Evolutionary conservation across 1,140 invertebrate species (phyloP), one percentile per base, ranked within the genome.

Genomic region (Oryzaephilus surinamensis): DNA sequence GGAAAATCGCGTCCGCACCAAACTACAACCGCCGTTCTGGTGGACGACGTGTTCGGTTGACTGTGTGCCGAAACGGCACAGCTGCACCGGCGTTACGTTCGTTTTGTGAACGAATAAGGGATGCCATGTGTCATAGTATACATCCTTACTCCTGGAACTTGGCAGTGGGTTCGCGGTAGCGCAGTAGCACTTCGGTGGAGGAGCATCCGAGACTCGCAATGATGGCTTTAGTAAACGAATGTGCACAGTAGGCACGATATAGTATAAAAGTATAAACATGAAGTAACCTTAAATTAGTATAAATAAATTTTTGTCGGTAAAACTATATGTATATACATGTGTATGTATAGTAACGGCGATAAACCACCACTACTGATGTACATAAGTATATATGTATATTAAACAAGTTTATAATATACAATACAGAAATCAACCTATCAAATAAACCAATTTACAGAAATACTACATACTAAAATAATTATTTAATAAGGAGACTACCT

Each of bases 101-200:
- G 33, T 33, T 29, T 34, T 46, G n/a, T n/a, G n/a, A n/a, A n/a
- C n/a, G n/a, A n/a, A n/a, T n/a, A n/a, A n/a, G n/a, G n/a, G n/a
- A n/a, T n/a, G n/a, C 40, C 45, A 46, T 46, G 45, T 51, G 40
- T 30, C 34, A 44, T 41, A 45, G 43, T 41, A 48, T 47, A 43
- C 43, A 43, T 48, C 43, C 28, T 33, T 38, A 11, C 31, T 26
- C 24, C 30, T 33, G 36, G 27, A n/a, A n/a, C 23, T 38, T 24
- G 40, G 41, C 47, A 50, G 52, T 54, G 44, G 50, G 44, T 45
- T 49, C 44, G 47, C 47, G 52, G 46, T 52, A 54, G 50, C 52
- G 52, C 50, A 54, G 50, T 51, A 49, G 45, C 51, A 51, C 41
- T 54, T 45, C 43, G 47, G 40, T 35, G 44, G 47, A 39, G 39